phyloP scores from a whole-genome alignment of 2,797 vertebrate genomes.

The Heliangelus exortis region DNA sequence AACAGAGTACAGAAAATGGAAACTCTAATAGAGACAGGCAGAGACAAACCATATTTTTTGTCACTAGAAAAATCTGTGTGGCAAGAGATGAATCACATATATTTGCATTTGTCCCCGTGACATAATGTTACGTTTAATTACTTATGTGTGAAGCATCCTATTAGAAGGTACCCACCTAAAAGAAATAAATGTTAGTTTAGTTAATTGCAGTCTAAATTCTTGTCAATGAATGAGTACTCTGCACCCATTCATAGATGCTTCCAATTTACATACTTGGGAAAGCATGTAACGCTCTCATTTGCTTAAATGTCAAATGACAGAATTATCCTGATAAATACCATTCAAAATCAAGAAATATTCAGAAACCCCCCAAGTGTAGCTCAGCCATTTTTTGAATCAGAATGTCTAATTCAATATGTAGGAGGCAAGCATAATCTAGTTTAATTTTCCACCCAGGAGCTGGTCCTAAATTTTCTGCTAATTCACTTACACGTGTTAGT shows the following conservation, averaged over 20 bases:
- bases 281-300: not conserved
- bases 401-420: not conserved
- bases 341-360: conserved; percentile 21
- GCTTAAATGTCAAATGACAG: conserved; percentile 51
- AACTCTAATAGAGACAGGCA: conserved; percentile 26
- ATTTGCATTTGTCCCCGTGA: conserved; percentile 32
- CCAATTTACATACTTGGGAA: conserved; percentile 22
- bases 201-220: conserved; percentile 28
- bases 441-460: not conserved
- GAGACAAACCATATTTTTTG: conserved; percentile 37
- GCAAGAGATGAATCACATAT: conserved; percentile 28
- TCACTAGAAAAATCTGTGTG: conserved; percentile 15
- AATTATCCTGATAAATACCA: conserved; percentile 17
- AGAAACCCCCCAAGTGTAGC: not conserved
- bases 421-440: not conserved
- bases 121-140: conserved; percentile 35
- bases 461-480: not conserved
- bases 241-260: not conserved
- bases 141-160: not conserved
- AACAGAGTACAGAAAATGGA: conserved; percentile 50
- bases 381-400: not conserved
- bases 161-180: conserved; percentile 48
- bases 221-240: conserved; percentile 19
- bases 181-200: conserved; percentile 36
- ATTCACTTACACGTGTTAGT: not conserved